phyloP scores from a whole-genome alignment of 2,888 invertebrate genomes.

The Agrochola lychnidis region DNA sequence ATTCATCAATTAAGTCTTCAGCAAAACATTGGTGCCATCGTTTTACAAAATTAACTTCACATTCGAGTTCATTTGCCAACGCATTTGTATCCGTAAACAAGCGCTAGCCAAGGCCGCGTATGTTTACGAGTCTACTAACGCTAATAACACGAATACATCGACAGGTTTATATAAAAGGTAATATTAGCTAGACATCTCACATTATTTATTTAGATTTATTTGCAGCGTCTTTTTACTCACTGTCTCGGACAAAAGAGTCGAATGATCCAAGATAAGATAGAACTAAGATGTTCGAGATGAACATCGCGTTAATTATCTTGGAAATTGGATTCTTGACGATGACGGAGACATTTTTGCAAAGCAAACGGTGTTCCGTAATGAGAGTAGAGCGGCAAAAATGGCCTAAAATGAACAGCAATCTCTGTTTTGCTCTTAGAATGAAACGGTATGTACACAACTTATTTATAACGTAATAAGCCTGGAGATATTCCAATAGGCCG shows the following conservation, averaged over 20 bases:
- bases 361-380: background rate
- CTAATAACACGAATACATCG: conserved; percentile 69
- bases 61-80: conserved; percentile 80
- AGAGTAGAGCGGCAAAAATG: background rate
- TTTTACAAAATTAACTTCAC: conserved; percentile 71
- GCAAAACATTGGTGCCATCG: conserved; percentile 63
- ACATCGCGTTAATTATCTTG: conserved; percentile 2
- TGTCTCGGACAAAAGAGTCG: conserved; percentile 12
- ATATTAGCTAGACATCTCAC: conserved; percentile 46
- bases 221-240: conserved; percentile 17
- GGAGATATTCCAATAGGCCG: conserved; percentile 77
- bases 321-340: conserved; percentile 4
- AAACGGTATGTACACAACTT: conserved; percentile 25
- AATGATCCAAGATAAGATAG: conserved; percentile 13
- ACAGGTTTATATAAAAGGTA: conserved; percentile 65
- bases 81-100: conserved; percentile 85
- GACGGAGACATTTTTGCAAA: background rate
- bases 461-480: conserved; percentile 68
- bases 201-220: conserved; percentile 42
- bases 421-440: conserved; percentile 17
- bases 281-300: background rate
- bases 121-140: conserved; percentile 80
- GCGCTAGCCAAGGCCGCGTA: conserved; percentile 80
- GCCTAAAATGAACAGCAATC: background rate
- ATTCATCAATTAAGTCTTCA: conserved; percentile 38